A percentile compares a stretch with the other conserved stretches of the same genome.
Conservation (phyloP, 53 echinoderm and acorn worm genomes). For the Holothuria leucospilota region DNA sequence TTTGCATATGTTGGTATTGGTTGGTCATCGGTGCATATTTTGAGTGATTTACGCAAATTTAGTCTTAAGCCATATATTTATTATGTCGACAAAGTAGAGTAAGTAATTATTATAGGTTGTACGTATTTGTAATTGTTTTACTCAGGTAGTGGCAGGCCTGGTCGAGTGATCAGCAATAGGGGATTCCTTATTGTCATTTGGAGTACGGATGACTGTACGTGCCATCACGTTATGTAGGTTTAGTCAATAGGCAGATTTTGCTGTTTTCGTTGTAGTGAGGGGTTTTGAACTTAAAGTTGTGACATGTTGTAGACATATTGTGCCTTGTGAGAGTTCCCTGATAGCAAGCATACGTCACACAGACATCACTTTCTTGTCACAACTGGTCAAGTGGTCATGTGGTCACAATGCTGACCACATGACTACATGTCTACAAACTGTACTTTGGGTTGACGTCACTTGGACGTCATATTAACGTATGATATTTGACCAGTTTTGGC, state of each 20-base stretch:
- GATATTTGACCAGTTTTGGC: too few species aligned
- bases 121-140: conserved; percentile 27
- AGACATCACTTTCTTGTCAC: too few species aligned
- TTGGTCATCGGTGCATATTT: conserved; percentile 42
- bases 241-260: conserved; percentile 39
- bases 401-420: too few species aligned
- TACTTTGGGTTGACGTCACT: too few species aligned
- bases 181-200: conserved; percentile 1
- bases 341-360: too few species aligned
- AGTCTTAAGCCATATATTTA: conserved; percentile 26
- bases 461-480: too few species aligned
- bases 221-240: conserved; percentile 26
- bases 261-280: conserved; percentile 30
- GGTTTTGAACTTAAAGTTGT: conserved; percentile 31
- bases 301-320: conserved; percentile 38
- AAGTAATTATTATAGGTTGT: conserved; percentile 31
- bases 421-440: too few species aligned
- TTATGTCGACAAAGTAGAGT: conserved; percentile 26
- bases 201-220: conserved; percentile 20
- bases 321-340: conserved; percentile 40
- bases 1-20: conserved; percentile 27
- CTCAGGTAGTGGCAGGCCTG: conserved; percentile 4
- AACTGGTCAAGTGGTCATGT: too few species aligned
- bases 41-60: conserved; percentile 13
- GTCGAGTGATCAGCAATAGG: conserved; percentile 5